A percentile compares a stretch with the other conserved stretches of the same genome.
phyloP scores from a whole-genome alignment of 2,113 vertebrate species.

The pig (Sus scrofa) region T2T-Sscrofa CM000812.6:185386501-185387000 shows the following conservation, averaged over 20 bases:
- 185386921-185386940: background rate
- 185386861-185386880: background rate
- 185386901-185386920: accelerated
- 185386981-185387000: background rate
- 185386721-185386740: background rate
- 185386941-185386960: background rate
- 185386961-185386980: background rate
- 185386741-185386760: background rate
- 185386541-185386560: constrained; percentile 6
- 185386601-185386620: constrained; percentile 37
- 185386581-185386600: background rate
- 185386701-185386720: background rate
- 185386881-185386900: background rate
- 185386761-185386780: background rate
- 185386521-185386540: background rate
- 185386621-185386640: constrained; percentile 12
- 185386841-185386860: background rate
- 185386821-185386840: background rate
- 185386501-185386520: constrained; percentile 4
- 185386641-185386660: background rate
- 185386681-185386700: background rate
- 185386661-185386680: constrained; percentile 17
- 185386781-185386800: background rate
- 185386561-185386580: background rate
- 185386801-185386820: background rate